Evolutionary conservation across 2,888 invertebrate species (phyloP).

Genomic region (Polydrusus pterygomalis): DNA sequence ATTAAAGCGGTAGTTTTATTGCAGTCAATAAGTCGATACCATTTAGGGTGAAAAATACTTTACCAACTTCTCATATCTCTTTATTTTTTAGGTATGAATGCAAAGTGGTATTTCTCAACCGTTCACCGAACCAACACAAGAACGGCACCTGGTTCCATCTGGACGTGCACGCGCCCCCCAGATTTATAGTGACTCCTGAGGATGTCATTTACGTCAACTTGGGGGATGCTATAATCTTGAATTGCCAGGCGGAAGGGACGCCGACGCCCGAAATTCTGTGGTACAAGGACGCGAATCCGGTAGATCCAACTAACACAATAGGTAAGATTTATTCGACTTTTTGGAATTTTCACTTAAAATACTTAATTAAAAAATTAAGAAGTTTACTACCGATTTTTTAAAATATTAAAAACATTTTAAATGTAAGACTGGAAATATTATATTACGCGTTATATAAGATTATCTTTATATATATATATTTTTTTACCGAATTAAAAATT

Average conservation of each 20-base stretch:
- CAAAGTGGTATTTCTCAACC: slow-evolving; percentile 94
- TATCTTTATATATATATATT: too few species aligned
- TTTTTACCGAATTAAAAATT: too few species aligned
- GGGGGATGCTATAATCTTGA: slow-evolving; percentile 96
- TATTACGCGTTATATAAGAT: too few species aligned
- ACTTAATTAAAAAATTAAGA: too few species aligned
- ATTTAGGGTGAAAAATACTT: too few species aligned
- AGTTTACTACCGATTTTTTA: too few species aligned
- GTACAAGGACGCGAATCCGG: slow-evolving; percentile 96
- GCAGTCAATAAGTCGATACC: too few species aligned
- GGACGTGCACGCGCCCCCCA: slow-evolving; percentile 97
- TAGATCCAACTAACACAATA: slow-evolving; percentile 90
- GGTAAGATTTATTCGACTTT: slow-evolving; percentile 63
- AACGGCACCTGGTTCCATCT: slow-evolving; percentile 99
- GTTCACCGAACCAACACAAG: slow-evolving; percentile 92
- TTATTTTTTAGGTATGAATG: slow-evolving; percentile 69
- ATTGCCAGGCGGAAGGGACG: slow-evolving; percentile 97
- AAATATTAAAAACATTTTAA: too few species aligned
- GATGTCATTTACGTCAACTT: slow-evolving; percentile 97
- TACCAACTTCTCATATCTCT: background rate
- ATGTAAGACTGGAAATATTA: too few species aligned
- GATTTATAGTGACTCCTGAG: slow-evolving; percentile 95
- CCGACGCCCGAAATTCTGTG: slow-evolving; percentile 96
- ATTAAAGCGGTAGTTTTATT: too few species aligned
- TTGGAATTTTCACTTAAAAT: too few species aligned